A percentile compares a stretch with the other conserved stretches of the same genome.
These are phyloP conservation scores for Mormyrus hasselquistii DNA, from an alignment of 2,797 vertebrate genomes.

Conservation along the genomic window DNA sequence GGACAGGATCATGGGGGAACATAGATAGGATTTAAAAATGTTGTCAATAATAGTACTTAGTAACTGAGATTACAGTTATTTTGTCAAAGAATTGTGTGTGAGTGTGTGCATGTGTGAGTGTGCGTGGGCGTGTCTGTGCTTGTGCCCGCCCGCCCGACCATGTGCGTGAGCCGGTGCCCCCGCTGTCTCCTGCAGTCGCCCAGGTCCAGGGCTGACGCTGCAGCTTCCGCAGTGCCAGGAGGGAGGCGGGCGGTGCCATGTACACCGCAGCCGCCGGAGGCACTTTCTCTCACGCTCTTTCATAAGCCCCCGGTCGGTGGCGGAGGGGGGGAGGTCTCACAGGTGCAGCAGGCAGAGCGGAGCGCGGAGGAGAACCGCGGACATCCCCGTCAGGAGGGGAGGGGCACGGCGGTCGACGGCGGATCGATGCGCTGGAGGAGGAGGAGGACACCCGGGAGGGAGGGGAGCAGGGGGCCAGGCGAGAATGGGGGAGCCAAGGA, in stretches of 20 bases:
- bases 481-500: conserved; percentile 31
- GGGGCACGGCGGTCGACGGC: conserved; percentile 2
- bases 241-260: conserved; percentile 2
- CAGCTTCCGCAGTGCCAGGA: conserved; percentile 39
- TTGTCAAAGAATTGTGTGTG: not conserved
- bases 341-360: not conserved
- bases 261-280: not conserved
- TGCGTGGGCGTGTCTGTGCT: not conserved
- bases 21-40: not conserved
- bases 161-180: not conserved
- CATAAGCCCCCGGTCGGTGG: conserved; percentile 15
- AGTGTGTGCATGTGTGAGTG: not conserved
- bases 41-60: not conserved
- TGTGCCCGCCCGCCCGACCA: not conserved
- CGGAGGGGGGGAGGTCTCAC: not conserved
- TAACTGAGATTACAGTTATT: not conserved
- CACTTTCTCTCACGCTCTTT: not conserved
- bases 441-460: conserved; percentile 40
- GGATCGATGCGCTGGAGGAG: conserved; percentile 42
- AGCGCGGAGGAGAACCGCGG: not conserved
- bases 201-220: conserved; percentile 31
- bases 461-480: conserved; percentile 1
- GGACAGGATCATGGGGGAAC: not conserved
- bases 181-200: not conserved
- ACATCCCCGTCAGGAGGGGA: not conserved